A percentile compares a stretch with the other conserved stretches of the same genome.
These are phyloP conservation scores for Myotis vivesi DNA, from an alignment of 2,797 vertebrate species.

Conservation along the genomic window DNA sequence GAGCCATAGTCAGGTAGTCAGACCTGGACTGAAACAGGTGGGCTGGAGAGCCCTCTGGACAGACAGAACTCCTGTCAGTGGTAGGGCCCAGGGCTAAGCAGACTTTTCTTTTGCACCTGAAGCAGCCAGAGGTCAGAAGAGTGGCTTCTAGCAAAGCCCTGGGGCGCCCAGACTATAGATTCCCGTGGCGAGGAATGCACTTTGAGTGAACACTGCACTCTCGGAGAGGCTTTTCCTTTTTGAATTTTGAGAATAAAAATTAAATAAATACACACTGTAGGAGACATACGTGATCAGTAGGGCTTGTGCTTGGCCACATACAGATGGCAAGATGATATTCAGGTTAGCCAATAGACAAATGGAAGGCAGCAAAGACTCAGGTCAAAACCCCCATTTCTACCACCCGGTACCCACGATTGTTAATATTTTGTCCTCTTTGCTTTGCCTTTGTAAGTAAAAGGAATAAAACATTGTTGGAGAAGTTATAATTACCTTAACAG, in stretches of 20 bases:
- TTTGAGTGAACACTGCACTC: not conserved
- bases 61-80: not conserved
- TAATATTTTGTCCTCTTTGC: not conserved
- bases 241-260: not conserved
- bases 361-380: not conserved
- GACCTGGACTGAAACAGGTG: not conserved
- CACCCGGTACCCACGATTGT: not conserved
- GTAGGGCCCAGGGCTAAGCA: not conserved
- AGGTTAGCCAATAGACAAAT: not conserved
- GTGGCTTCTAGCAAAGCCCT: not conserved
- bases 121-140: not conserved
- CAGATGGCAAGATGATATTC: not conserved
- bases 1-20: not conserved
- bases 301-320: not conserved
- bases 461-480: not conserved
- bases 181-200: not conserved
- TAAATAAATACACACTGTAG: not conserved
- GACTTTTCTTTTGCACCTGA: not conserved
- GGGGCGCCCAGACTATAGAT: not conserved
- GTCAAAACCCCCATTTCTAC: not conserved
- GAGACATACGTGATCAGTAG: fast-evolving
- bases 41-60: no score
- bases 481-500: not conserved
- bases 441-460: not conserved
- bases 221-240: not conserved